Base-by-base conservation (phyloP, 2,888 invertebrate species). In the Parascotia fuliginaria region DNA sequence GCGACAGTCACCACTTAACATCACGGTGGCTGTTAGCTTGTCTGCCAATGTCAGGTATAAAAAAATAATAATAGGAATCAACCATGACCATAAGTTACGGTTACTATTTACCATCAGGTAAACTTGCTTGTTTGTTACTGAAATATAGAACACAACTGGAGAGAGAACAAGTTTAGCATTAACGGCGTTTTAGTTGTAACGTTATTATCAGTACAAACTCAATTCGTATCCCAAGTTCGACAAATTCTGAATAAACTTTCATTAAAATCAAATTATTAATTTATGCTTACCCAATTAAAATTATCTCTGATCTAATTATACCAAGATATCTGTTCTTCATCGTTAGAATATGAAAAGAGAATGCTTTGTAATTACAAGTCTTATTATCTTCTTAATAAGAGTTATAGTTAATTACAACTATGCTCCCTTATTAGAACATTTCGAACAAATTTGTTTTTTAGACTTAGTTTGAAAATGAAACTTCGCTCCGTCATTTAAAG, bases 221-320 rank as follows among this genome's bases (percentile, higher is more conserved):
- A 24, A 1, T 24, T 24, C 24, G 7, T 7, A 24, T 24, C 7
- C 1, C 24, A 24, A 3, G 24, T 7, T 24, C 7, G 24, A 24
- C 24, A 7, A 19, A 19, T 19, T 19, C 29, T 29, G n/a, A 1
- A 11, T 14, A 31, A 33, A 28, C 13, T 9, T 33, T 33, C 16
- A 40, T 33, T 33, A 39, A 38, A 38, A 15, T 32, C 14, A 5
- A 33, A 45, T 39, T 40, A 33, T 33, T 29, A 9, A 37, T 28
- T 11, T 34, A 27, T 29, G 27, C 12, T 19, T 38, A 9, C n/a
- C 32, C 14, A 19, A 42, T n/a, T 19, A 9, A 33, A 37, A 28
- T 37, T 36, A 36, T 28, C 31, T 32, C 1, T 6, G 13, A 14
- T 36, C 3, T 19, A 19, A 47, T 47, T 41, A 41, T 37, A 41